A percentile compares a stretch with the other conserved stretches of the same genome.
Evolutionary conservation across 2,797 vertebrate genomes (phyloP).

Genomic region (Thaleichthys pacificus): DNA sequence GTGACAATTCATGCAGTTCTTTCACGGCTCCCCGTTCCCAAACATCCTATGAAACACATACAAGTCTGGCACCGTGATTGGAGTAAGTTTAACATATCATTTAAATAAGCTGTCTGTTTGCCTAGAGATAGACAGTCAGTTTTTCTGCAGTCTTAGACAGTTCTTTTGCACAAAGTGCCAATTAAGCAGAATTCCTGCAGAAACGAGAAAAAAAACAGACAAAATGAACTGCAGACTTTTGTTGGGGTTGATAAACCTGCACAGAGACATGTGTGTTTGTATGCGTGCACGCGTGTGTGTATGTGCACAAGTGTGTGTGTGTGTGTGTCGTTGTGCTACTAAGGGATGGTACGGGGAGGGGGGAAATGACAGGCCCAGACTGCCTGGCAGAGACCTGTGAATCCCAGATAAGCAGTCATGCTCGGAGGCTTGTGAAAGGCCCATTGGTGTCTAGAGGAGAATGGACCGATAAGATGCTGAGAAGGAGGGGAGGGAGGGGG

Average conservation of each 20-base stretch:
- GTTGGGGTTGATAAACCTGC: conserved; percentile 50
- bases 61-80: conserved; percentile 33
- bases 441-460: conserved; percentile 59
- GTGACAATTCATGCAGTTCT: too few species aligned
- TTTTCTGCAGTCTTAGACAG: conserved; percentile 50
- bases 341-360: conserved; percentile 54
- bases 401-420: conserved; percentile 69
- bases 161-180: conserved; percentile 55
- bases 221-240: conserved; percentile 49
- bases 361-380: conserved; percentile 61
- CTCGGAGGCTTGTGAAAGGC: conserved; percentile 65
- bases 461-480: conserved; percentile 51
- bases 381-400: conserved; percentile 69
- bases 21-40: conserved; percentile 3
- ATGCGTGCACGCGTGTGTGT: conserved; percentile 24
- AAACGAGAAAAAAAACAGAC: conserved; percentile 33
- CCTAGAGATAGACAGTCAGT: conserved; percentile 39
- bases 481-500: conserved; percentile 13
- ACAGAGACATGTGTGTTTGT: conserved; percentile 13
- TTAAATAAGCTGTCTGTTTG: conserved; percentile 58
- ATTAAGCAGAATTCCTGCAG: conserved; percentile 55
- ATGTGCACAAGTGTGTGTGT: conserved; percentile 19
- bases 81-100: conserved; percentile 57
- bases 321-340: conserved; percentile 21
- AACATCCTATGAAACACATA: conserved; percentile 32